Percentiles rank a stretch among this genome's conserved stretches.
phyloP scores from a whole-genome alignment of 1,140 invertebrate genomes.

The Sweltsa coloradensis region DNA sequence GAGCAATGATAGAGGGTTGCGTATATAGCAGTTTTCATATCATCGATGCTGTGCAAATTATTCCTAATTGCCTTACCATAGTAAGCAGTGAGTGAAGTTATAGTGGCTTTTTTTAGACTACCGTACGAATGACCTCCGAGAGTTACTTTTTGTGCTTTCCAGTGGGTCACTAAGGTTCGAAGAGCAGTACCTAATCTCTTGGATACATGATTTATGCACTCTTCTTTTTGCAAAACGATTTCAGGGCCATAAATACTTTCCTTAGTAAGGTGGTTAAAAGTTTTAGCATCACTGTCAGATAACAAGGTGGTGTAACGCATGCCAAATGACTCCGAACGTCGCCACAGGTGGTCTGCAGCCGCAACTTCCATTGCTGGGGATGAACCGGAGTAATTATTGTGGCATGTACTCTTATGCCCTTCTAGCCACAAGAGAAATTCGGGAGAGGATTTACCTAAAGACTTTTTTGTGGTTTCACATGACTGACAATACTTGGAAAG shows the following conservation, averaged over 20 bases:
- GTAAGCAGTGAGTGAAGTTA: conserved; percentile 16
- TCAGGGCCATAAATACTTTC: conserved; percentile 17
- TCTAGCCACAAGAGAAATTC: not conserved
- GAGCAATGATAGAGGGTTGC: conserved; percentile 15
- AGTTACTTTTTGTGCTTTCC: conserved; percentile 2
- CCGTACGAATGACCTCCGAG: conserved; percentile 14
- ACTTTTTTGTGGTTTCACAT: conserved; percentile 1
- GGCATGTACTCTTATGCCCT: not conserved
- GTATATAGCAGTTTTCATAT: conserved; percentile 18
- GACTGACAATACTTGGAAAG: not conserved
- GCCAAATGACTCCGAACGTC: conserved; percentile 15
- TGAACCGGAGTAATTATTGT: conserved; percentile 12
- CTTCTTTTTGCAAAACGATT: conserved; percentile 18
- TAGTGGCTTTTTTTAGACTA: conserved; percentile 14
- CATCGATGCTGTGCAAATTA: conserved; percentile 6
- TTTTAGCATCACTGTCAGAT: conserved; percentile 21
- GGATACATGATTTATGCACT: too few species aligned
- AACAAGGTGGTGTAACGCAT: conserved; percentile 18
- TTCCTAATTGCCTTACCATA: conserved; percentile 17
- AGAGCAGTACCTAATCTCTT: conserved; percentile 21
- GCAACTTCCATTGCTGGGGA: conserved; percentile 19
- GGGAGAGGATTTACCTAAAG: not conserved
- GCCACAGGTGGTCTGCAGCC: conserved; percentile 19
- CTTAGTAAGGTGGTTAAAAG: too few species aligned
- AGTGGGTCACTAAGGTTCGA: conserved; percentile 10